phyloP scores from a whole-genome alignment of 1,140 invertebrate species.

The Amphibalanus amphitrite region DNA sequence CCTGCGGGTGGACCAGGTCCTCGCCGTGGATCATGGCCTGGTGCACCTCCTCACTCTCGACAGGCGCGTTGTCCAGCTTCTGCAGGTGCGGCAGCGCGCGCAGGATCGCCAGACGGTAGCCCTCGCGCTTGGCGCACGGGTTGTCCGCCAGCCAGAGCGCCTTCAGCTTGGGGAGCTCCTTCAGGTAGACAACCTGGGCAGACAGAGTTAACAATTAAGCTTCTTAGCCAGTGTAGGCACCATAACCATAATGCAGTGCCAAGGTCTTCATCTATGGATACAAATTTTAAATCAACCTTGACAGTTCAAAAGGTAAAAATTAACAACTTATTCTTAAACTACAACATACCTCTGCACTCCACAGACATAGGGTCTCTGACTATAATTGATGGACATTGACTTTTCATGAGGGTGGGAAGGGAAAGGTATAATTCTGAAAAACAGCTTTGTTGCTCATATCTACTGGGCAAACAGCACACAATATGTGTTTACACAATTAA shows the following conservation, averaged over 20 bases:
- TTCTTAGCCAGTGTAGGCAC: not conserved
- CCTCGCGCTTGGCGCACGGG: slow-evolving; percentile 65
- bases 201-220: not conserved
- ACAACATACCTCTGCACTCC: too few species aligned
- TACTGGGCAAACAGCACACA: not conserved
- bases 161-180: slow-evolving; percentile 54
- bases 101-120: slow-evolving; percentile 71
- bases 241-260: too few species aligned
- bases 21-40: slow-evolving; percentile 31
- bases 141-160: slow-evolving; percentile 85
- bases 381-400: not conserved
- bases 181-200: slow-evolving; percentile 48
- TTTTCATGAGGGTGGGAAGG: slow-evolving; percentile 8
- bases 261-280: too few species aligned
- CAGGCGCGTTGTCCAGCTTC: slow-evolving; percentile 71
- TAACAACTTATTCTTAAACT: too few species aligned
- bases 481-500: not conserved
- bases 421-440: not conserved
- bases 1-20: not conserved
- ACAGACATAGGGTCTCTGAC: not conserved
- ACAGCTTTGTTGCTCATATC: not conserved
- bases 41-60: slow-evolving; percentile 60
- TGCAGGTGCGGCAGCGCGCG: slow-evolving; percentile 69
- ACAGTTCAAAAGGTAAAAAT: too few species aligned
- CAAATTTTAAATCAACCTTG: too few species aligned